Evolutionary conservation across 2,113 vertebrate genomes (phyloP).

Genomic region (Tragelaphus imberbis): DNA sequence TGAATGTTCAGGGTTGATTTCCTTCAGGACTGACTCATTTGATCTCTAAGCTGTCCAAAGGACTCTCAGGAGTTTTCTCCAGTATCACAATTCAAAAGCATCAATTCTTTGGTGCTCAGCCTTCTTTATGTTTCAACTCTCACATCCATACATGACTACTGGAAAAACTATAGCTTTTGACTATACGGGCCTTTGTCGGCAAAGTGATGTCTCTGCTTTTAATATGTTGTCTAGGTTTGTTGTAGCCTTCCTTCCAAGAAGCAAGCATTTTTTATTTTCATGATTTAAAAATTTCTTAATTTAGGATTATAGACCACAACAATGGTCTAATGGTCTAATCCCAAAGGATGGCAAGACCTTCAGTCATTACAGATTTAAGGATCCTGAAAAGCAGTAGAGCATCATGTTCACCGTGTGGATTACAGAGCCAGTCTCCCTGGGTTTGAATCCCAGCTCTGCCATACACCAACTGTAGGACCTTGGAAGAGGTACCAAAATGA

Average conservation of each 20-base stretch:
- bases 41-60: background rate
- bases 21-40: background rate
- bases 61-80: background rate
- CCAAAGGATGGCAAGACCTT: background rate
- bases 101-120: background rate
- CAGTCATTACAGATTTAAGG: background rate
- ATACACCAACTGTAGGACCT: background rate
- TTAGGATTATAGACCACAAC: background rate
- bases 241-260: background rate
- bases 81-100: background rate
- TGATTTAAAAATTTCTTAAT: background rate
- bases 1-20: background rate
- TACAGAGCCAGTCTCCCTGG: background rate
- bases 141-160: background rate
- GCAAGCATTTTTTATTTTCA: background rate
- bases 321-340: no score
- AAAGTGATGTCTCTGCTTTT: background rate
- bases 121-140: background rate
- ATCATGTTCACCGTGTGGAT: rapidly evolving
- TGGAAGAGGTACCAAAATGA: background rate
- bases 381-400: background rate
- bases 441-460: background rate
- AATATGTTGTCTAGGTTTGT: background rate
- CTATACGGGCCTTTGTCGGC: background rate
- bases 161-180: background rate